Evolutionary conservation across 2,797 vertebrate genomes (phyloP).

Genomic region (Pygocentrus nattereri): DNA sequence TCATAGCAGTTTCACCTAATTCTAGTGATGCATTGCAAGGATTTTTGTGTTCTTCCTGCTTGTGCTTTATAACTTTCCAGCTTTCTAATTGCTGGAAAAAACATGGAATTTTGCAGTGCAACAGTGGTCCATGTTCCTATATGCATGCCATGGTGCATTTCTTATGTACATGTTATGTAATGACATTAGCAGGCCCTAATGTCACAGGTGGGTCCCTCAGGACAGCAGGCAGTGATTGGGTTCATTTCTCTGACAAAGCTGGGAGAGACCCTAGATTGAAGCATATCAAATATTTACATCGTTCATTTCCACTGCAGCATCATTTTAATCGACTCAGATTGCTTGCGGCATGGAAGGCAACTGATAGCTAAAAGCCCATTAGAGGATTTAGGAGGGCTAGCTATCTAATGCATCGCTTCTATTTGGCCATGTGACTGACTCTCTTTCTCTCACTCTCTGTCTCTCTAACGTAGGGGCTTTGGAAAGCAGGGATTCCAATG

Average conservation of each 20-base stretch:
- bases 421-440: slow-evolving; percentile 35
- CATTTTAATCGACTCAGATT: slow-evolving; percentile 49
- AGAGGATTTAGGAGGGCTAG: slow-evolving; percentile 44
- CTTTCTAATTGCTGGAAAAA: no score
- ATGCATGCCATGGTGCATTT: no score
- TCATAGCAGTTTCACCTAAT: neutral
- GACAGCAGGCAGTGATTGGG: neutral
- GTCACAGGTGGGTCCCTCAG: slow-evolving; percentile 19
- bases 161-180: no score
- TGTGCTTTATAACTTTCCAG: no score
- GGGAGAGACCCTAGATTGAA: slow-evolving; percentile 4
- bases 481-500: slow-evolving; percentile 99
- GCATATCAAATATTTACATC: slow-evolving; percentile 41
- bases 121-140: no score
- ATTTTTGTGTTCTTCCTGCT: no score
- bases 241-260: neutral
- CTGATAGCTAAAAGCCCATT: slow-evolving; percentile 59
- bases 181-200: neutral
- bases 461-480: slow-evolving; percentile 87
- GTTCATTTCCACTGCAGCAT: slow-evolving; percentile 29
- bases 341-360: slow-evolving; percentile 22
- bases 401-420: slow-evolving; percentile 41
- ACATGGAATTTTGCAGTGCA: no score
- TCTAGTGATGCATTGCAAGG: neutral
- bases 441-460: slow-evolving; percentile 19